Conservation (phyloP, 64 coral and sea anemone species). For the Hydrozoanthus tunicans region DNA sequence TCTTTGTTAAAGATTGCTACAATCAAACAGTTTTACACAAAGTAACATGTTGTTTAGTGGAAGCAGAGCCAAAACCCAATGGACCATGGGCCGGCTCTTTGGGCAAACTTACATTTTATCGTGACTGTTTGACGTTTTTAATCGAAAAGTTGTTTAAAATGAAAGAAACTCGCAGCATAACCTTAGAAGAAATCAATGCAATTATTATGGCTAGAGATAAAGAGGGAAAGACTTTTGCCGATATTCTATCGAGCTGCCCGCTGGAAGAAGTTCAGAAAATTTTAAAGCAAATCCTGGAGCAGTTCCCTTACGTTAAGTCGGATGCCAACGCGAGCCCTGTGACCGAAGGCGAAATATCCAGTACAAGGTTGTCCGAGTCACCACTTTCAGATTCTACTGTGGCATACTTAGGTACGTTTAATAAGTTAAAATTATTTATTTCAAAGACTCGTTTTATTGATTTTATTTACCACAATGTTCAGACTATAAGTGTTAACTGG, state of each 20-base stretch:
- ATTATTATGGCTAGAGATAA: background rate
- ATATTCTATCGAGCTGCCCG: background rate
- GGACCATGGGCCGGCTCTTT: slow-evolving; percentile 12
- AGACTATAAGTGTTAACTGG: no score
- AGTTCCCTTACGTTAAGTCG: background rate
- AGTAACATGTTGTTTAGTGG: background rate
- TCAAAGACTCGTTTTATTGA: no score
- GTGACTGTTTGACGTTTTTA: slow-evolving; percentile 22
- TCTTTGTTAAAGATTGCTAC: background rate
- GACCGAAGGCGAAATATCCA: background rate
- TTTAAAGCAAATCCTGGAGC: background rate
- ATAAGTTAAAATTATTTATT: no score
- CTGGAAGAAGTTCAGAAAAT: slow-evolving; percentile 2
- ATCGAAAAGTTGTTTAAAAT: slow-evolving; percentile 2
- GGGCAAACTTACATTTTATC: background rate
- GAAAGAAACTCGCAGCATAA: background rate
- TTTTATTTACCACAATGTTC: no score
- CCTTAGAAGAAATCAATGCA: slow-evolving; percentile 7
- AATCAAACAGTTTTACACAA: slow-evolving; percentile 14
- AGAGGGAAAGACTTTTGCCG: slow-evolving; percentile 22
- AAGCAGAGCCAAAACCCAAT: background rate
- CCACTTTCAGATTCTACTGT: background rate
- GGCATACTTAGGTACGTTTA: slow-evolving; percentile 3
- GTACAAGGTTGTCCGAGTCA: background rate
- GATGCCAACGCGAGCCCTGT: background rate